A percentile compares a stretch with the other conserved stretches of the same genome.
phyloP scores from a whole-genome alignment of 2,888 invertebrate genomes.

The Neocrepidodera transversa region DNA sequence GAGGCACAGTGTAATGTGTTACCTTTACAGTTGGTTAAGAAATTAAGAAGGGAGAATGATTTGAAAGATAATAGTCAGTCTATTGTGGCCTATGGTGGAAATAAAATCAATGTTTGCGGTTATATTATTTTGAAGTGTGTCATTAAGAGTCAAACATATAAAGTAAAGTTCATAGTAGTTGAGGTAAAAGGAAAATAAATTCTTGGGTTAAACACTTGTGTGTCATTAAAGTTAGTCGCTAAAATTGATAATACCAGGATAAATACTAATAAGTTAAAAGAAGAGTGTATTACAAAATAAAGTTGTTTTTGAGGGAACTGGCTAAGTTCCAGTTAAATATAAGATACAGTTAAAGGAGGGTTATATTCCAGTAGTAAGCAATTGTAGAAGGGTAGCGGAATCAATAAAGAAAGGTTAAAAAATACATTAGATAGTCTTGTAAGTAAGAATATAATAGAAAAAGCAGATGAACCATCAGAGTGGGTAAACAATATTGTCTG shows the following conservation, averaged over 20 bases:
- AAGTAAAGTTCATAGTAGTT: no score
- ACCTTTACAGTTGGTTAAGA: no score
- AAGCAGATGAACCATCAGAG: no score
- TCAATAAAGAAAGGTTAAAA: constrained; percentile 30
- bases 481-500: constrained; percentile 37
- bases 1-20: no score
- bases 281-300: constrained; percentile 25
- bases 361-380: constrained; percentile 18
- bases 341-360: constrained; percentile 30
- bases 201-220: constrained; percentile 29
- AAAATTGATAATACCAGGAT: constrained; percentile 18
- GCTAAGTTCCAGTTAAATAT: constrained; percentile 27
- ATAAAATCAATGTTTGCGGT: constrained; percentile 27
- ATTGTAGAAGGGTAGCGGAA: constrained; percentile 31
- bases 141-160: constrained; percentile 19
- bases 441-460: constrained; percentile 33
- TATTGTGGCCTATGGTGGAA: no score
- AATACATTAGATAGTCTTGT: constrained; percentile 24
- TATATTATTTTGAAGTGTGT: constrained; percentile 22
- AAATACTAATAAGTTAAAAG: not conserved
- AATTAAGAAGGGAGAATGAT: no score
- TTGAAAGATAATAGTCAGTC: no score
- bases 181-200: constrained; percentile 17
- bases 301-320: constrained; percentile 22
- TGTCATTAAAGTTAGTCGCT: constrained; percentile 26